Conservation (phyloP, 2,888 invertebrate genomes). For the Aspidiotus rigidus region DNA sequence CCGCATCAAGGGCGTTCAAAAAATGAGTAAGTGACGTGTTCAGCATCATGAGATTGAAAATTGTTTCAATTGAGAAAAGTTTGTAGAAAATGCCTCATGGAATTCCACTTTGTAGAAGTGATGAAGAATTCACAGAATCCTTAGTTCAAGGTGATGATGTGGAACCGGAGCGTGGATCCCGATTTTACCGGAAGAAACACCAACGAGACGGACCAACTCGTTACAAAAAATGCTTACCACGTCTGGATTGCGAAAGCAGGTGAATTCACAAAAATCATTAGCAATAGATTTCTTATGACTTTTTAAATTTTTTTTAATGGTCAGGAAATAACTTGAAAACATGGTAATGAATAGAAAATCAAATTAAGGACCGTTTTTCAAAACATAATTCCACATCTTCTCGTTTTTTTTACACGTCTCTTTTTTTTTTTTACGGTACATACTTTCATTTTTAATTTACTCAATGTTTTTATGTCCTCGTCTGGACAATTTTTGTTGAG, state of each 20-base stretch:
- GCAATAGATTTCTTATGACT: not conserved
- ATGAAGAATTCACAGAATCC: slow-evolving; percentile 24
- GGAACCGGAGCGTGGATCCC: slow-evolving; percentile 24
- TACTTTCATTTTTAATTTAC: too few relatives aligned
- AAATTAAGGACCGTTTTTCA: too few relatives aligned
- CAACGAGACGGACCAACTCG: slow-evolving; percentile 6
- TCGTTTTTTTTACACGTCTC: too few relatives aligned
- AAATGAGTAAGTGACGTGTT: slow-evolving; percentile 14
- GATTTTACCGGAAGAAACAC: slow-evolving; percentile 16
- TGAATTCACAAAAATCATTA: not conserved
- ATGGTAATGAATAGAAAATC: too few relatives aligned
- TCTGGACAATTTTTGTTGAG: too few relatives aligned
- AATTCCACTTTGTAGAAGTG: slow-evolving; percentile 7
- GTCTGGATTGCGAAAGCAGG: slow-evolving; percentile 26
- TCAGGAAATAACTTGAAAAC: too few relatives aligned
- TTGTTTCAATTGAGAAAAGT: not conserved
- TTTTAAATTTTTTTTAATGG: too few relatives aligned
- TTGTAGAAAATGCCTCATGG: too few relatives aligned
- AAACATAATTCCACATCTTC: too few relatives aligned
- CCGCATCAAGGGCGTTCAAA: slow-evolving; percentile 10
- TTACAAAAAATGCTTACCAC: slow-evolving; percentile 3
- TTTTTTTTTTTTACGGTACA: too few relatives aligned
- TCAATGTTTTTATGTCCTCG: too few relatives aligned
- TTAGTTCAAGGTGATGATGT: slow-evolving; percentile 14
- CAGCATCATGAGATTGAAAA: not conserved